phyloP scores from a whole-genome alignment of 2,888 invertebrate genomes.

The Fragum whitleyi region DNA sequence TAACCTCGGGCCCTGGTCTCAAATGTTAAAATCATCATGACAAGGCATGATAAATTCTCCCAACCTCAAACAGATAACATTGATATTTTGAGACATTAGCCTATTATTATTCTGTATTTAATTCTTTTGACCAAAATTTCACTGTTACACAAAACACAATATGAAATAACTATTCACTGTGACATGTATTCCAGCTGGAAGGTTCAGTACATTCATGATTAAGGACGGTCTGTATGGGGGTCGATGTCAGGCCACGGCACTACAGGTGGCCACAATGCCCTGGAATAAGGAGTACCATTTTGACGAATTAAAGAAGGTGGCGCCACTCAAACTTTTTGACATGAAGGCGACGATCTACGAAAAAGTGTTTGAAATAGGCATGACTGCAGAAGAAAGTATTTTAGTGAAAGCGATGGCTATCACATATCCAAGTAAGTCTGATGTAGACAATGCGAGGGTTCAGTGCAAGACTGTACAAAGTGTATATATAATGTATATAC shows the following conservation, averaged over 20 bases:
- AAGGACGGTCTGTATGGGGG: constrained; percentile 65
- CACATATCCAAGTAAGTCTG: constrained; percentile 67
- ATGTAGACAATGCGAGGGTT: no score
- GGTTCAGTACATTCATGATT: constrained; percentile 71
- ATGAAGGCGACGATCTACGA: constrained; percentile 31
- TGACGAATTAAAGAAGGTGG: constrained; percentile 49
- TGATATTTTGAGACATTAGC: no score
- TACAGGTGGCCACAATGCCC: constrained; percentile 35
- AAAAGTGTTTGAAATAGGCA: constrained; percentile 60
- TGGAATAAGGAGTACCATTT: constrained; percentile 57
- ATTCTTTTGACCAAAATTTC: no score
- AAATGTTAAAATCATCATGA: no score
- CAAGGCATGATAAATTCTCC: no score
- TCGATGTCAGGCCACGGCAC: constrained; percentile 3
- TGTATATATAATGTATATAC: no score
- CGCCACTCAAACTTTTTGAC: constrained; percentile 24
- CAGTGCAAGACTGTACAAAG: no score
- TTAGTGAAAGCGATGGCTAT: constrained; percentile 69
- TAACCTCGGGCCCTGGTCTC: no score
- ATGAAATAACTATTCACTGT: no score
- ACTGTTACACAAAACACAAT: no score
- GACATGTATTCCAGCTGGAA: constrained; percentile 34
- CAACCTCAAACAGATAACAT: no score
- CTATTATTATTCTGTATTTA: no score
- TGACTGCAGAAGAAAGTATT: constrained; percentile 64